These are phyloP conservation scores for Nymphalis io DNA, from an alignment of 1,140 invertebrate genomes.

Conservation along the genomic window DNA sequence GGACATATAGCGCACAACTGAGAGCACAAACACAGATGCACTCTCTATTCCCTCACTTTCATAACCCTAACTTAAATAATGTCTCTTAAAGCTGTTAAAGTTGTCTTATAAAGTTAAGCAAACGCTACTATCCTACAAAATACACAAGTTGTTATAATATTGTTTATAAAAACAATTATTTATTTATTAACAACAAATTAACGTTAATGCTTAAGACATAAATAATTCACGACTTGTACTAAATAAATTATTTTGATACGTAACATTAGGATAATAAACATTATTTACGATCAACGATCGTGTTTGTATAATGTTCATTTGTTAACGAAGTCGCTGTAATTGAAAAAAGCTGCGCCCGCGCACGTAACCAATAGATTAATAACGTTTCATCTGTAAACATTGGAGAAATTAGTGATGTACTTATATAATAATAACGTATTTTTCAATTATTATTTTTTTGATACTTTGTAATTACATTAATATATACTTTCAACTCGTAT, in stretches of 20 bases:
- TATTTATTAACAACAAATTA: conserved; percentile 5
- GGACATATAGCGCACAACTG: too few species aligned
- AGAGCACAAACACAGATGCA: too few species aligned
- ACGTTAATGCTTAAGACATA: background rate
- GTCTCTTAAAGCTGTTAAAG: too few species aligned
- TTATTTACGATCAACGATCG: conserved; percentile 18
- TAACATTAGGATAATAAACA: conserved; percentile 21
- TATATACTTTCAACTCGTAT: background rate
- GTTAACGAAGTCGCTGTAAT: conserved; percentile 27
- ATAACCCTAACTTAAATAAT: too few species aligned
- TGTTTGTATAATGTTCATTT: conserved; percentile 24
- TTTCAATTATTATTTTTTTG: background rate
- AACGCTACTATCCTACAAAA: background rate
- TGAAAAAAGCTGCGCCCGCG: conserved; percentile 22
- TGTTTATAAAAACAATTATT: background rate
- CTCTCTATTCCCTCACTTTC: too few species aligned
- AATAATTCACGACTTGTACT: background rate
- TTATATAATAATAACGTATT: conserved; percentile 10
- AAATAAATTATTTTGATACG: conserved; percentile 21
- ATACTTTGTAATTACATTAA: background rate
- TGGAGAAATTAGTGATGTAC: conserved; percentile 16
- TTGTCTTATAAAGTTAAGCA: background rate
- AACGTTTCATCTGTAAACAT: conserved; percentile 15
- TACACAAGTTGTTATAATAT: background rate
- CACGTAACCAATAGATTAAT: conserved; percentile 27